Percentiles rank a stretch among this genome's conserved stretches.
These are phyloP conservation scores for Chloebia gouldiae DNA, from an alignment of 2,113 vertebrate species.

Conservation along the genomic window DNA sequence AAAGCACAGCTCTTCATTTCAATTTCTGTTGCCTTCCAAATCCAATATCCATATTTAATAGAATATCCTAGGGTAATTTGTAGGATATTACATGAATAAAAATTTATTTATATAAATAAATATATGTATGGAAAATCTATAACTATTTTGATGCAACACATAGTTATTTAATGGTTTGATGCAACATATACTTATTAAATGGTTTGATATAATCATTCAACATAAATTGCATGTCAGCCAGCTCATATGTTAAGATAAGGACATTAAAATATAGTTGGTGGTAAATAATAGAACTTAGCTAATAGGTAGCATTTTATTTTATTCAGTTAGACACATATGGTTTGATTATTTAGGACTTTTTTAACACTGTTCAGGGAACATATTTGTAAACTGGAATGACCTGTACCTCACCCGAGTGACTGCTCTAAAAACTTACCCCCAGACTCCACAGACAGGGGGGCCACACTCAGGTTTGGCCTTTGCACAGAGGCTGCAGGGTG, in stretches of 20 bases:
- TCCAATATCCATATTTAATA: not conserved
- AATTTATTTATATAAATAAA: not conserved
- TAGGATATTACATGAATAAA: not conserved
- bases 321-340: fast-evolving
- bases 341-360: not conserved
- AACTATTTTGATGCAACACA: not conserved
- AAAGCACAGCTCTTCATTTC: not conserved
- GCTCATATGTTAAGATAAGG: not conserved
- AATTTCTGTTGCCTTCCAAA: not conserved
- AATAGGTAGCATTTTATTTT: not conserved
- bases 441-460: not conserved
- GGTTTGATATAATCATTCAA: not conserved
- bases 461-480: fast-evolving
- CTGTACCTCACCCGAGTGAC: not conserved
- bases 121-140: not conserved
- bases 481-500: fast-evolving
- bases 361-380: not conserved
- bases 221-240: not conserved
- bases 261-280: not conserved
- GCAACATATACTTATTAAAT: not conserved
- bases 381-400: not conserved
- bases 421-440: no score
- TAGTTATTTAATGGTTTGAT: not conserved
- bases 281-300: not conserved
- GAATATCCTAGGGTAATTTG: not conserved